Conservation (phyloP, 1,140 invertebrate species). For the Bacillus rossius region DNA sequence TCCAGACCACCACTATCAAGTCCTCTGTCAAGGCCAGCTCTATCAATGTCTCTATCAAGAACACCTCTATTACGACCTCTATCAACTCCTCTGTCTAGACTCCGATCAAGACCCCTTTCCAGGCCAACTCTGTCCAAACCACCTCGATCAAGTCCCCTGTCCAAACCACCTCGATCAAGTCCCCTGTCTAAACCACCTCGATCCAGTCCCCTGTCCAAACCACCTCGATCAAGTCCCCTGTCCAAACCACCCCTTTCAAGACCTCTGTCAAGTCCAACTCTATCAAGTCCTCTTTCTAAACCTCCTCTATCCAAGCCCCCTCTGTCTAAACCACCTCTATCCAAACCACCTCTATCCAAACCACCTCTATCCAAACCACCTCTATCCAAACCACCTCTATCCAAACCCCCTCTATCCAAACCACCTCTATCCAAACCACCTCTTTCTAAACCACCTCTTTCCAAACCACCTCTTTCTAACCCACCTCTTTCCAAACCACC, state of each 20-base stretch:
- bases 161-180: not conserved
- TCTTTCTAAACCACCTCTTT: conserved; percentile 3
- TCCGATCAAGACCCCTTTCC: not conserved
- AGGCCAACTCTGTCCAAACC: not conserved
- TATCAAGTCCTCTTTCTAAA: conserved; percentile 1
- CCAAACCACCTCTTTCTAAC: not conserved
- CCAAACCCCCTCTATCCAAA: no score
- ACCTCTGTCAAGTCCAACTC: not conserved
- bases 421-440: not conserved
- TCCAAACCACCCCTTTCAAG: conserved; percentile 4
- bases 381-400: not conserved
- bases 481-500: not conserved
- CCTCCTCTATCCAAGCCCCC: not conserved
- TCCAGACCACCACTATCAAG: no score
- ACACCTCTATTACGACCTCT: not conserved
- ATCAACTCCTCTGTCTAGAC: not conserved
- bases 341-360: conserved; percentile 1
- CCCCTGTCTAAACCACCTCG: not conserved
- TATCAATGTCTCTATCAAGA: not conserved
- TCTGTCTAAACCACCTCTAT: not conserved
- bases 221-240: not conserved
- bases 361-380: not conserved
- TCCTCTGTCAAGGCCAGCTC: not conserved
- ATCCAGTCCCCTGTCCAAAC: conserved; percentile 5
- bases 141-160: conserved; percentile 5